Conservation (phyloP, 2,113 vertebrate genomes). For the Crotalus viridis region DNA sequence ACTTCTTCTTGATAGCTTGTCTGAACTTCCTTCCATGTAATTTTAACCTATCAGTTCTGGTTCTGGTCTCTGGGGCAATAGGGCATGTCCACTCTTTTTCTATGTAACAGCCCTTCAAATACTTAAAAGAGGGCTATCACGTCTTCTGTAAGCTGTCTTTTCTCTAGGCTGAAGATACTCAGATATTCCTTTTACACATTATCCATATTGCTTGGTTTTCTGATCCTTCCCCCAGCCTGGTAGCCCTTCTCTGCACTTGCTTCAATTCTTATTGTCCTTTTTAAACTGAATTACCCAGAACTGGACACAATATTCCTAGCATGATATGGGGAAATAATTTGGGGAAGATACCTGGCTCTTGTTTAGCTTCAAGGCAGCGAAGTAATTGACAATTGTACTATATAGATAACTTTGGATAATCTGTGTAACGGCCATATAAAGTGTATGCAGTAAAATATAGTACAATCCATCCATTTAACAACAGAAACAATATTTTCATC, state of each 20-base stretch:
- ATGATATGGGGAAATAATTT: neutral
- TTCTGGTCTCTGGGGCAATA: neutral
- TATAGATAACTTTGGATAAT: neutral
- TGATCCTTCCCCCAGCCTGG: neutral
- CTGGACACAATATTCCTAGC: neutral
- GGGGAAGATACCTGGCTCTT: neutral
- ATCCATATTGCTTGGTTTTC: neutral
- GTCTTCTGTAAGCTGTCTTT: neutral
- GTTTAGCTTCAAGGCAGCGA: neutral
- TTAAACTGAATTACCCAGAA: neutral
- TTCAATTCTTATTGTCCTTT: neutral
- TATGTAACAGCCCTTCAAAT: neutral
- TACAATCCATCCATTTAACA: neutral
- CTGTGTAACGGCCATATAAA: neutral
- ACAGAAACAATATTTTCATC: neutral
- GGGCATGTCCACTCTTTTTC: neutral
- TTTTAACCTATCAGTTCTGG: neutral
- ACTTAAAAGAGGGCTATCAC: neutral
- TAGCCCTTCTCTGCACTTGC: neutral
- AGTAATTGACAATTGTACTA: neutral
- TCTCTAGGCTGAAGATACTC: neutral
- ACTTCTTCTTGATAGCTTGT: neutral
- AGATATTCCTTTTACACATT: neutral
- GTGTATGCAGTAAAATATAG: neutral
- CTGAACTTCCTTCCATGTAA: neutral